Percentiles rank a stretch among this genome's conserved stretches.
Conservation (phyloP, 2,113 vertebrate species). For the Tyto alba region DNA sequence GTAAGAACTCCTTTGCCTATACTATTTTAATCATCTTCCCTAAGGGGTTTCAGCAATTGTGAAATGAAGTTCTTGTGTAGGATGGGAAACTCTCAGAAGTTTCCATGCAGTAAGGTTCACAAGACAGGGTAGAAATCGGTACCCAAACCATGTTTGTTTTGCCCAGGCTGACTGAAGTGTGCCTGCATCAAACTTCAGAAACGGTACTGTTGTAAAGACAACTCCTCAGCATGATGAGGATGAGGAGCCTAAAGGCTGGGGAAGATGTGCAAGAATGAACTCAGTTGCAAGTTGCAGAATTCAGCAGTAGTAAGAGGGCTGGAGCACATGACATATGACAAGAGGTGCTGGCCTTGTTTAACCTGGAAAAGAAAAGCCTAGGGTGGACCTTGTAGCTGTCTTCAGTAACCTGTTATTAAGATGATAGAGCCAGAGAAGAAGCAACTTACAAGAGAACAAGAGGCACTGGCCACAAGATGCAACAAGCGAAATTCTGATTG, state of each 20-base stretch:
- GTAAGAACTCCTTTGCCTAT: neutral
- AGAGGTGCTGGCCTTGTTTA: neutral
- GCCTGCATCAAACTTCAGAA: neutral
- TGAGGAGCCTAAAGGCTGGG: neutral
- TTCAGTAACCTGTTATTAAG: neutral
- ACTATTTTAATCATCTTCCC: neutral
- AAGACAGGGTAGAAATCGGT: neutral
- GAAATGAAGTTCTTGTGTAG: neutral
- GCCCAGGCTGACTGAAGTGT: neutral
- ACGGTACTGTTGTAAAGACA: no score
- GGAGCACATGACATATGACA: neutral
- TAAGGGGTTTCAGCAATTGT: neutral
- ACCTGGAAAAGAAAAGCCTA: neutral
- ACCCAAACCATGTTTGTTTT: neutral
- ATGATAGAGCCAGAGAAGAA: neutral
- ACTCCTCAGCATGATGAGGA: neutral
- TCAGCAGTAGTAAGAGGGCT: neutral
- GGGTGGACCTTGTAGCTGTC: neutral
- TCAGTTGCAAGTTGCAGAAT: neutral
- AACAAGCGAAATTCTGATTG: neutral
- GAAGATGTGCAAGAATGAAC: neutral
- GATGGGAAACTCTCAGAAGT: neutral
- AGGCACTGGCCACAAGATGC: neutral
- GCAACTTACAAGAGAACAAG: neutral
- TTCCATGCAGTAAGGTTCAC: neutral